Conservation (phyloP, 1,140 invertebrate species). For the Bombus vancouverensis region DNA sequence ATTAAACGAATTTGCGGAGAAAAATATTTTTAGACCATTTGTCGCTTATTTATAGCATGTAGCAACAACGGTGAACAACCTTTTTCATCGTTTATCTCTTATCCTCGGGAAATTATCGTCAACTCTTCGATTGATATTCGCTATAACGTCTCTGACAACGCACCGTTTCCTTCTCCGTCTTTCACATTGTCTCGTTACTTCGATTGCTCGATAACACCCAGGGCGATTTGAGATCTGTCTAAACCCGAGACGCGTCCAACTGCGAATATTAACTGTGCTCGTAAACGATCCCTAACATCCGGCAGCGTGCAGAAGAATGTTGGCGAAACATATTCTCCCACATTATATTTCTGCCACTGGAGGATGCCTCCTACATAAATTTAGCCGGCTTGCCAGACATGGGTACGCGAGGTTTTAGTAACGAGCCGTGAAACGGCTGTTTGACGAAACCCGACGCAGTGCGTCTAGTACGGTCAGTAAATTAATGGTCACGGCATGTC, state of each 20-base stretch:
- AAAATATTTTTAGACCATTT: no score
- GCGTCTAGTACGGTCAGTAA: constrained; percentile 3
- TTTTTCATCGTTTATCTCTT: no score
- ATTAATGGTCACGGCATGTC: constrained; percentile 40
- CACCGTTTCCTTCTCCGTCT: neutral
- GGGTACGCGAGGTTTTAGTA: neutral
- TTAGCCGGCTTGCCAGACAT: neutral
- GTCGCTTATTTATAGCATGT: no score
- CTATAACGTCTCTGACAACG: neutral
- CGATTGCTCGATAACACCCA: neutral
- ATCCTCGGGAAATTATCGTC: no score
- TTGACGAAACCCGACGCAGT: constrained; percentile 36
- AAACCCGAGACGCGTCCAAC: constrained; percentile 8
- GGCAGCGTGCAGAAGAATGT: neutral
- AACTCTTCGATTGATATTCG: neutral
- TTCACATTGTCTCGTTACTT: neutral
- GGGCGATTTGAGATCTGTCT: constrained; percentile 14
- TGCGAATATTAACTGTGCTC: constrained; percentile 1
- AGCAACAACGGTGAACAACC: no score
- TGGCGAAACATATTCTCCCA: constrained; percentile 8
- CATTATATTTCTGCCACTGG: neutral
- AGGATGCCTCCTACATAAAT: neutral
- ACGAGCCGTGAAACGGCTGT: constrained; percentile 45
- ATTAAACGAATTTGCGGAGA: no score
- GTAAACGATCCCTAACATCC: constrained; percentile 10